Conservation (phyloP, 2,113 vertebrate species). For the Xyrauchen texanus region DNA sequence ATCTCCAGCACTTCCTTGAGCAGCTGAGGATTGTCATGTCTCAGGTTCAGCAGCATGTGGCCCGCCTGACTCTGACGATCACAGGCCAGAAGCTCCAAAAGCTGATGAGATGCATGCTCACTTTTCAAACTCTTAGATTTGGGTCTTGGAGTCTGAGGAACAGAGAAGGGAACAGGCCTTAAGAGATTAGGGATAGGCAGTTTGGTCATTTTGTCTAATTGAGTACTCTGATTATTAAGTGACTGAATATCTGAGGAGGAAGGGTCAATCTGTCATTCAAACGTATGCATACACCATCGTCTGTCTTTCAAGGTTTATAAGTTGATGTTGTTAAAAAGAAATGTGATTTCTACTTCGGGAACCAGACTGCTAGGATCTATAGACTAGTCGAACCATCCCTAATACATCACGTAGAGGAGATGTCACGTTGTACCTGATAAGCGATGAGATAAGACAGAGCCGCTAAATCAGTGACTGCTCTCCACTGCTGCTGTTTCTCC, state of each 20-base stretch:
- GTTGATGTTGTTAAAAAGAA: too few species aligned
- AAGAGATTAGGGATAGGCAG: too few species aligned
- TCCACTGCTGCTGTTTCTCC: conserved; percentile 83
- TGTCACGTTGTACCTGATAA: conserved; percentile 80
- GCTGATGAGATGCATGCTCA: conserved; percentile 76
- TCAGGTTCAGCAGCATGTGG: conserved; percentile 91
- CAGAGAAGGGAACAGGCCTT: not conserved
- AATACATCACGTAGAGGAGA: not conserved
- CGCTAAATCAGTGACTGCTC: conserved; percentile 81
- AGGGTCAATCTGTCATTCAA: not conserved
- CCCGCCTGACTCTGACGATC: conserved; percentile 94
- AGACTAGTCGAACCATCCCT: too few species aligned
- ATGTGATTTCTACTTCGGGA: too few species aligned
- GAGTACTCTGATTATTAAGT: too few species aligned
- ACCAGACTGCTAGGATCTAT: too few species aligned
- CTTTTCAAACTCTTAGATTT: conserved; percentile 86
- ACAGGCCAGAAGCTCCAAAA: conserved; percentile 83
- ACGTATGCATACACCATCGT: too few species aligned
- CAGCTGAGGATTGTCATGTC: conserved; percentile 77
- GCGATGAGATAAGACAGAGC: conserved; percentile 88
- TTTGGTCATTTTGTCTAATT: too few species aligned
- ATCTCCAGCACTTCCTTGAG: conserved; percentile 88
- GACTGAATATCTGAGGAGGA: not conserved
- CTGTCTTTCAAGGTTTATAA: too few species aligned
- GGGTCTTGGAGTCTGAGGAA: conserved; percentile 83